Conservation (phyloP, 2,113 vertebrate species). For the Odontophorus gujanensis region DNA sequence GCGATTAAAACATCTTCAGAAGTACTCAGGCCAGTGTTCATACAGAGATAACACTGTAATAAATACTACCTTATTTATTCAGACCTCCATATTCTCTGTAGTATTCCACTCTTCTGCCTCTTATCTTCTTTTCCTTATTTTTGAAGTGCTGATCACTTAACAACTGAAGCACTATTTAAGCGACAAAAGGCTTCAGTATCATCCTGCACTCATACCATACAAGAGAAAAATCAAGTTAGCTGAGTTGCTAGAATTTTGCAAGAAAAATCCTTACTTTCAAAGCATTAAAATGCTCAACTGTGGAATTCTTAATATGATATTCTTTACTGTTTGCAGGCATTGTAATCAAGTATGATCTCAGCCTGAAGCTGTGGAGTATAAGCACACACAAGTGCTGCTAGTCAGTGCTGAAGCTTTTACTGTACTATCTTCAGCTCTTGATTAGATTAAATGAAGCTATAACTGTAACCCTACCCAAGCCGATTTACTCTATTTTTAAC, state of each 20-base stretch:
- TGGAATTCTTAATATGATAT: neutral
- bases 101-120: neutral
- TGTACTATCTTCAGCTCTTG: neutral
- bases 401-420: neutral
- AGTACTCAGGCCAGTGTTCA: neutral
- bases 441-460: constrained; percentile 9
- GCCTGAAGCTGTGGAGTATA: neutral
- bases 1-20: neutral
- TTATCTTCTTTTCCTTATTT: neutral
- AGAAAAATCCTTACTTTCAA: neutral
- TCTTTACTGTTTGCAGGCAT: neutral
- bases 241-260: neutral
- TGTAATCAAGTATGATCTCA: neutral
- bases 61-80: neutral
- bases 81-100: neutral
- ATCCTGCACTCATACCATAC: neutral
- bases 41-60: neutral
- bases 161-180: neutral
- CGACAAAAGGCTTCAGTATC: neutral
- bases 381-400: neutral
- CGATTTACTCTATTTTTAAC: constrained; percentile 24
- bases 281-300: neutral
- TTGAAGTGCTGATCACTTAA: neutral
- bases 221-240: neutral
- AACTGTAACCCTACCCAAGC: neutral